A percentile compares a stretch with the other conserved stretches of the same genome.
phyloP scores from a whole-genome alignment of 2,888 invertebrate genomes.

The Phengaris arion region DNA sequence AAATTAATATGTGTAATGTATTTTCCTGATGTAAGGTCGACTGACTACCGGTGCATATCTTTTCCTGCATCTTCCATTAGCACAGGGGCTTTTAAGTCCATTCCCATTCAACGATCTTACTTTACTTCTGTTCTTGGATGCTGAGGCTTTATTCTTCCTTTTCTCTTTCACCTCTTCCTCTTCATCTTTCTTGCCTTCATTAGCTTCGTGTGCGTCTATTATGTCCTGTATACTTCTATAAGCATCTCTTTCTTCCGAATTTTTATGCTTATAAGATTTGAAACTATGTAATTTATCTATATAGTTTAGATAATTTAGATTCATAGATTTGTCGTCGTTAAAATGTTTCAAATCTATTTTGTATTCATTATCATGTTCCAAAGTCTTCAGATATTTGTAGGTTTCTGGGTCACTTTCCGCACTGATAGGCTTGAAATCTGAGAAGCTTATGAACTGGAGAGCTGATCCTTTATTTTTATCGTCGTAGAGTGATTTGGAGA shows the following conservation, averaged over 20 bases:
- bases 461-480: constrained; percentile 46
- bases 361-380: constrained; percentile 53
- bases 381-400: constrained; percentile 61
- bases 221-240: constrained; percentile 66
- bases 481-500: constrained; percentile 40
- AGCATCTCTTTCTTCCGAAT: constrained; percentile 44
- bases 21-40: constrained; percentile 57
- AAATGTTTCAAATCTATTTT: constrained; percentile 41
- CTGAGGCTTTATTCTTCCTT: constrained; percentile 27
- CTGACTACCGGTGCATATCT: constrained; percentile 45
- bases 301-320: not conserved
- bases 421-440: constrained; percentile 60
- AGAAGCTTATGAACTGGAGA: constrained; percentile 54
- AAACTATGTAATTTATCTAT: constrained; percentile 39
- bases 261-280: constrained; percentile 47
- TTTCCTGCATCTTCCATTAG: constrained; percentile 56
- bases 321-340: constrained; percentile 3
- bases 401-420: constrained; percentile 61
- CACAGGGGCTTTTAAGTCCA: constrained; percentile 51
- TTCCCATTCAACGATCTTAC: constrained; percentile 46
- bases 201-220: constrained; percentile 63
- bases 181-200: constrained; percentile 46
- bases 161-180: constrained; percentile 43
- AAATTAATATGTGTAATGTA: constrained; percentile 47
- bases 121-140: constrained; percentile 43